These are phyloP conservation scores for Pentalonia nigronervosa DNA, from an alignment of 1,140 invertebrate genomes.

Conservation along the genomic window DNA sequence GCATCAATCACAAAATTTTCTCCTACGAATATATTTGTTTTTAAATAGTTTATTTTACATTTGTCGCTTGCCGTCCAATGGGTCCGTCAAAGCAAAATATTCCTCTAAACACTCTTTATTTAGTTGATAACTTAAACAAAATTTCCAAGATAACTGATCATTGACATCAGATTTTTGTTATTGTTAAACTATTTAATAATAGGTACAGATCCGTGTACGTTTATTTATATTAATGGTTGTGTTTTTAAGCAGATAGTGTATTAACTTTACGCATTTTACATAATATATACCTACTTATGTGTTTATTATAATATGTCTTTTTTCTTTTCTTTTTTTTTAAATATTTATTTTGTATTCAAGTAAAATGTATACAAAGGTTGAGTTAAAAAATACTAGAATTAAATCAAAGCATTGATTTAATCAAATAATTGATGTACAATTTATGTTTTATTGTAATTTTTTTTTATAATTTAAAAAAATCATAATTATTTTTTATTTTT, in stretches of 20 bases:
- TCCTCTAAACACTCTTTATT: neutral
- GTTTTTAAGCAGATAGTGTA: neutral
- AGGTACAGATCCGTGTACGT: neutral
- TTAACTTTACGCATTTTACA: slow-evolving; percentile 21
- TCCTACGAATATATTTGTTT: slow-evolving; percentile 17
- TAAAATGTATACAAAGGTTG: neutral
- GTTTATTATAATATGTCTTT: neutral
- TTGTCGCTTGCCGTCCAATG: slow-evolving; percentile 51
- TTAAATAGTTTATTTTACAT: slow-evolving; percentile 31
- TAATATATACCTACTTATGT: neutral
- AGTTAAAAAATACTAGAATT: slow-evolving; percentile 25
- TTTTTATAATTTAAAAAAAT: slow-evolving; percentile 12
- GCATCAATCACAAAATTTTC: neutral
- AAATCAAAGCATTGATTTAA: slow-evolving; percentile 3
- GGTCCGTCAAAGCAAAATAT: slow-evolving; percentile 42
- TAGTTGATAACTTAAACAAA: neutral
- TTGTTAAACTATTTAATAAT: neutral
- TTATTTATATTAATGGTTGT: slow-evolving; percentile 42
- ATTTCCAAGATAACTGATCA: neutral
- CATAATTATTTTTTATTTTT: neutral
- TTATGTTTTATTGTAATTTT: slow-evolving; percentile 15
- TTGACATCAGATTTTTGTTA: neutral
- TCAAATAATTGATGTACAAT: neutral
- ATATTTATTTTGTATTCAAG: slow-evolving; percentile 29
- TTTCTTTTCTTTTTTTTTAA: neutral